These are phyloP conservation scores for Sebastiscus tertius DNA, from an alignment of 2,797 vertebrate species.

Conservation along the genomic window DNA sequence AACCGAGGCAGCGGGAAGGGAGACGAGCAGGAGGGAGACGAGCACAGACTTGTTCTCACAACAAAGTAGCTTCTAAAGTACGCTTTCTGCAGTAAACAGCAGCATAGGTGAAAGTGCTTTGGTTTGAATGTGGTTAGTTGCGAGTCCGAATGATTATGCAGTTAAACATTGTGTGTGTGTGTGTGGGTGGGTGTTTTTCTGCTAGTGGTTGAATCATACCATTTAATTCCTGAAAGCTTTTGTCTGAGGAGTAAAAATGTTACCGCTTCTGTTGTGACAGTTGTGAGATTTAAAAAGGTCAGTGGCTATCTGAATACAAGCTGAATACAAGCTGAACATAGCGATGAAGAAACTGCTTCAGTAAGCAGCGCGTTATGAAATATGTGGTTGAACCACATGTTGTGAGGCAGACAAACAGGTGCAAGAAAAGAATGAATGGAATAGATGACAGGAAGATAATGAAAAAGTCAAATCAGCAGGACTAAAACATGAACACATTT, in stretches of 20 bases:
- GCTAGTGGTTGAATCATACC: background rate
- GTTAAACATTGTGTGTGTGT: background rate
- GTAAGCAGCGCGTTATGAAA: background rate
- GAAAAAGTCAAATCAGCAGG: background rate
- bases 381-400: background rate
- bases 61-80: background rate
- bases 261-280: background rate
- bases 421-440: background rate
- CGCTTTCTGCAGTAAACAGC: background rate
- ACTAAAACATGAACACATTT: background rate
- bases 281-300: background rate
- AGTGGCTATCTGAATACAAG: background rate
- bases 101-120: background rate
- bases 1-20: background rate
- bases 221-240: background rate
- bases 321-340: background rate
- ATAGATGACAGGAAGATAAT: background rate
- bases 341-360: background rate
- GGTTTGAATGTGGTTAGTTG: background rate
- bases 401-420: background rate
- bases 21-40: background rate
- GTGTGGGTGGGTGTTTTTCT: background rate
- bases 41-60: constrained; percentile 11
- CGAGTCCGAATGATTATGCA: background rate
- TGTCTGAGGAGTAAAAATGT: background rate